Conservation (phyloP, 2,797 vertebrate genomes). For the Setipinna tenuifilis region DNA sequence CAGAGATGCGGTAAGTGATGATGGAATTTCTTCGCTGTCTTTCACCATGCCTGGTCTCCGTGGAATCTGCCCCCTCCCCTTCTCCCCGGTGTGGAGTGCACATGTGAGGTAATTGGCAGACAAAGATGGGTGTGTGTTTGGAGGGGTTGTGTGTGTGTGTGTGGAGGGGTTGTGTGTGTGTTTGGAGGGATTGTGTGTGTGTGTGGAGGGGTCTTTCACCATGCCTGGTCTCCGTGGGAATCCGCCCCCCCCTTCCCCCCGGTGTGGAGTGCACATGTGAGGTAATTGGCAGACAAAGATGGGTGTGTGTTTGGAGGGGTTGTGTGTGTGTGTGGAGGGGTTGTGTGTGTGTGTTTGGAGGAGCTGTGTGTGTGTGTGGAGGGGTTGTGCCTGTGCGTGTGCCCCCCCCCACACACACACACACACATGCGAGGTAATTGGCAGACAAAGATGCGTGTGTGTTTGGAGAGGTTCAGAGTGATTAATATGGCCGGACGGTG, state of each 20-base stretch:
- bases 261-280: background rate
- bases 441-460: background rate
- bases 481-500: background rate
- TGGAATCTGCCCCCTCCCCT: background rate
- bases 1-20: slow-evolving; percentile 3
- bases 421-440: background rate
- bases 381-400: too few species aligned
- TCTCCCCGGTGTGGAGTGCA: background rate
- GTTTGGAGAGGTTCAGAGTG: background rate
- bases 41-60: background rate
- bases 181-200: too few species aligned
- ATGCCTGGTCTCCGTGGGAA: background rate
- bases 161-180: too few species aligned
- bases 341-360: too few species aligned
- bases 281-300: background rate
- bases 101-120: background rate
- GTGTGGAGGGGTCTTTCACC: background rate
- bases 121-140: background rate
- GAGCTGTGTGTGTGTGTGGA: too few species aligned
- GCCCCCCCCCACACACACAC: too few species aligned
- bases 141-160: too few species aligned
- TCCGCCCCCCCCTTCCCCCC: background rate
- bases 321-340: too few species aligned
- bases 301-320: background rate
- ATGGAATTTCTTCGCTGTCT: background rate